Base-by-base conservation (phyloP, 2,888 invertebrate genomes). In the Himalopsyche anomala region DNA sequence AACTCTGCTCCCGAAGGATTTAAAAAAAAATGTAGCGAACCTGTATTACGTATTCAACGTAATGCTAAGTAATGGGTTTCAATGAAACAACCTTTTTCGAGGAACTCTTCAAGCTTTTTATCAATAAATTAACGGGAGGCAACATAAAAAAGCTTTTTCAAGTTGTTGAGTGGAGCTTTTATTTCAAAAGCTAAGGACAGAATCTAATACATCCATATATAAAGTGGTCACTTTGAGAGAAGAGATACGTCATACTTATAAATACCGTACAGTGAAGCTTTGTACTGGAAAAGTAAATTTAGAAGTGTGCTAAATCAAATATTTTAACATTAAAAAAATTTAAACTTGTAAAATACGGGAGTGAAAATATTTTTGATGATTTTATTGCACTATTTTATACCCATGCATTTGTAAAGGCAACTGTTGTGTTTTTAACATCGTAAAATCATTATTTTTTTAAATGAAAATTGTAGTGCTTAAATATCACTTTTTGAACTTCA, bases 101-200 rank as follows among this genome's bases (percentile, higher is more conserved):
- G 62, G 4, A 62, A 62, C 62, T 62, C 62, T 28, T 62, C 62
- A 62, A 62, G 62, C 62, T 62, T 62, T 62, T 62, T 62, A 62
- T 62, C 62, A 62, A 62, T 62, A 62, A 62, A 62, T 62, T 62
- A 62, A 62, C 62, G 62, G 62, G 62, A 62, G 62, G 62, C 62
- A 12, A 8, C 62, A 28, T 62, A 62, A 62, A 62, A 62, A 62
- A 62, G 62, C 62, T 62, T 62, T 62, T 62, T 62, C 62, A 62
- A 62, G 62, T 62, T 62, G 62, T 9, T n/a, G 62, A 62, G 62
- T 62, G 28, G 62, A 62, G 62, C 19, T 62, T 62, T 62, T 62
- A 62, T 62, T 62, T 62, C 62, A 62, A 62, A 62, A 62, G 62
- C 62, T 11, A n/a, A 62, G 62, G 28, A 28, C 62, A 19, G 62